Percentiles rank a stretch among this genome's conserved stretches.
Evolutionary conservation across 2,797 vertebrate species (phyloP).

Genomic region (Manis crassicaudata): DNA sequence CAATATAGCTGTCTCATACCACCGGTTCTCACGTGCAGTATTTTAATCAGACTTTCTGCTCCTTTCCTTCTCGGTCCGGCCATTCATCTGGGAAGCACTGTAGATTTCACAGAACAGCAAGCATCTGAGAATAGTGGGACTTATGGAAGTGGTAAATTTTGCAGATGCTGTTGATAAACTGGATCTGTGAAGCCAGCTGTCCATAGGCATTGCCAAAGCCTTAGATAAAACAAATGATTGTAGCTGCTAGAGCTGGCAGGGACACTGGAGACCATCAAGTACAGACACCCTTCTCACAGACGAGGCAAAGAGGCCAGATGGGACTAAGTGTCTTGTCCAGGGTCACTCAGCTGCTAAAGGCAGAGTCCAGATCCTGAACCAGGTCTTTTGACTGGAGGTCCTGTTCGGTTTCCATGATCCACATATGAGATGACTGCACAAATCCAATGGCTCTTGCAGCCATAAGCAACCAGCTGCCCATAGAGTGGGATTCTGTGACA

Average conservation of each 20-base stretch:
- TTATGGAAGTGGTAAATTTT: conserved; percentile 29
- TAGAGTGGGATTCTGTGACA: neutral
- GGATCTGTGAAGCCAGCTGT: conserved; percentile 38
- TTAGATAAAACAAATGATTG: neutral
- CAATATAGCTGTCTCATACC: neutral
- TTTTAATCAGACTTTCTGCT: neutral
- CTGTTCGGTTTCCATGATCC: neutral
- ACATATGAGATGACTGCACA: neutral
- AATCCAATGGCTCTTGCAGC: neutral
- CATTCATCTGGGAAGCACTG: conserved; percentile 31
- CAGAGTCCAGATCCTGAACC: neutral
- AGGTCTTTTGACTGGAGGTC: neutral
- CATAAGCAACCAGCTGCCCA: neutral
- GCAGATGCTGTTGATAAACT: conserved; percentile 35
- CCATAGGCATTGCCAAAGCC: conserved; percentile 1
- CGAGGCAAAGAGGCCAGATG: neutral
- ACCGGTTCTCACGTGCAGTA: neutral
- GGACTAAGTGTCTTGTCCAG: neutral
- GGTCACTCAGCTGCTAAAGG: neutral
- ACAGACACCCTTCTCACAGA: neutral
- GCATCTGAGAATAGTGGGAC: conserved; percentile 36
- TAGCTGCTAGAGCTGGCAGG: neutral
- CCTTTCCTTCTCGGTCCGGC: neutral
- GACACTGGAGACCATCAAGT: neutral
- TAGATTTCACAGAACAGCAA: neutral